phyloP scores from a whole-genome alignment of 2,113 vertebrate genomes.

The Rhagologus leucostigma region DNA sequence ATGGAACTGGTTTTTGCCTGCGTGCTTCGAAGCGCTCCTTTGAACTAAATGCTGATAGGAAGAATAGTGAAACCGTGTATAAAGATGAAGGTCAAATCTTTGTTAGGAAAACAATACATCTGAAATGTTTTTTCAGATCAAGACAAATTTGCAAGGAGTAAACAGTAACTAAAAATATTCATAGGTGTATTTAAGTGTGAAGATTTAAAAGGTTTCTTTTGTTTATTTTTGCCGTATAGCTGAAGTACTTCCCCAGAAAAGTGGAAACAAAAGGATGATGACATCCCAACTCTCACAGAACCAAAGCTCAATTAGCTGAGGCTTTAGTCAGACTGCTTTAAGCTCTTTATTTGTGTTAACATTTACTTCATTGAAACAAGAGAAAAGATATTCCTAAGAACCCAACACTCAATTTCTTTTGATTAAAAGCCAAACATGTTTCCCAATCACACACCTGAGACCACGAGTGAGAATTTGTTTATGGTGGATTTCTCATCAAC shows the following conservation, averaged over 20 bases:
- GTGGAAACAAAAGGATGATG: neutral
- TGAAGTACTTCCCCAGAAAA: neutral
- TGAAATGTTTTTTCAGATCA: neutral
- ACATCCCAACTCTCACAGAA: neutral
- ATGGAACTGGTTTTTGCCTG: neutral
- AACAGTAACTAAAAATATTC: constrained; percentile 39
- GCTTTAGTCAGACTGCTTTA: neutral
- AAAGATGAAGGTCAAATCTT: constrained; percentile 22
- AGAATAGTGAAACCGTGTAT: neutral
- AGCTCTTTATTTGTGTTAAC: neutral
- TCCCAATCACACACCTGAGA: neutral
- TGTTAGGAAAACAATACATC: neutral
- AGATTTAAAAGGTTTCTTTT: neutral
- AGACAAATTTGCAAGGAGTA: neutral
- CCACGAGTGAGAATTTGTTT: neutral
- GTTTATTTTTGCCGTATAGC: neutral
- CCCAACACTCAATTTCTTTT: neutral
- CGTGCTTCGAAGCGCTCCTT: neutral
- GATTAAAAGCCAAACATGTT: neutral
- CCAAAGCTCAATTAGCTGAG: neutral
- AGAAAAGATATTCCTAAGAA: neutral
- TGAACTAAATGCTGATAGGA: constrained; percentile 24
- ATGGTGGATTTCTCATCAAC: neutral
- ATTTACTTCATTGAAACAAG: neutral
- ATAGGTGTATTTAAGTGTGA: neutral